Evolutionary conservation across 2,888 invertebrate genomes (phyloP), one percentile per base, ranked within the genome.

Genomic region (Oscheius myriophilus): DNA sequence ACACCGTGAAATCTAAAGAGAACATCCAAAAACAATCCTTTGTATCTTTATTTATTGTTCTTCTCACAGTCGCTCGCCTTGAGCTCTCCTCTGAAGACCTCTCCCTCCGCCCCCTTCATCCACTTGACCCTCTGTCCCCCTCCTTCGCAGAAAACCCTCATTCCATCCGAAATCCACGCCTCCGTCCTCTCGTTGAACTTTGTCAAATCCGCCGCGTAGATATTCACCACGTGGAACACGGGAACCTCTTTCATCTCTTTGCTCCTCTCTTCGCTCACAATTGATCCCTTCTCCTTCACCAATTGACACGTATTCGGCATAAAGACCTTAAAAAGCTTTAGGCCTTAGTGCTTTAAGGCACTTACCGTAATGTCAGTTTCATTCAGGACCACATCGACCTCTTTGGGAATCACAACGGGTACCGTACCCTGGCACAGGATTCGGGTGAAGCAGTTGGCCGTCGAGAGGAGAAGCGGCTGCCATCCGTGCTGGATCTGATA

Each of bases 401-500:
- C 25, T 23, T 43, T 54, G 12, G 54, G 26, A 21, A 54, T 2
- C 52, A 54, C 63, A 33, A 72, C 55, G 3, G 75, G 72, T 18
- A 62, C 67, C 11, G 51, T n/a, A 6, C 52, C 46, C 42, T 43
- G 68, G 33, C 63, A 69, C 11, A 67, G 59, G 3, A 75, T 49
- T 33, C 71, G 69, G 33, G 71, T 67, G 52, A 75, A 75, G 39
- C 72, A 75, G 57, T 71, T 49, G 23, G 75, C 75, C 16, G 75
- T 75, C 12, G 75, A 71, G 21, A 72, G 57, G 9, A 73, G 33
- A n/a, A 75, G 65, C 18, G 75, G 75, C 14, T 69, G 58, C 75
- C 75, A 75, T 18, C 75, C 75, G 59, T 72, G 70, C 14, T 72
- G 25, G n/a, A 75, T 69, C 72, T 75, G 52, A 21, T 57, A 54